These are phyloP conservation scores for Diaperis boleti DNA, from an alignment of 2,888 invertebrate genomes.

Conservation along the genomic window DNA sequence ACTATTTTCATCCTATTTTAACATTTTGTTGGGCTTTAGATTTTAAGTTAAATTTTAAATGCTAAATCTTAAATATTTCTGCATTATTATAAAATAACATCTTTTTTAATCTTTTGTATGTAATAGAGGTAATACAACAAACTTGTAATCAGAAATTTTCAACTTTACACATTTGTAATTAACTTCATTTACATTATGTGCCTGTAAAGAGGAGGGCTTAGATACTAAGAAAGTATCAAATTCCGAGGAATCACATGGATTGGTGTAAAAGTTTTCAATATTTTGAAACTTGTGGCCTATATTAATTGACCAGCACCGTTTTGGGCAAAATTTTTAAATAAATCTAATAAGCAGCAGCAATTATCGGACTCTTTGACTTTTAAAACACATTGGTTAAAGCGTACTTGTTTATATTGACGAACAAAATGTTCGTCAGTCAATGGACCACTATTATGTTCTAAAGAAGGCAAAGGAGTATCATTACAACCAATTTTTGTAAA, in stretches of 20 bases:
- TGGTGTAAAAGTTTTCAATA: not conserved
- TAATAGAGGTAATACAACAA: not conserved
- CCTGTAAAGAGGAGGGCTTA: no score
- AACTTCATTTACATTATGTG: not conserved
- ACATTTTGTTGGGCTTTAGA: no score
- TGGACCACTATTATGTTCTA: not conserved
- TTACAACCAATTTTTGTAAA: not conserved
- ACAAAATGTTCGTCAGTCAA: not conserved
- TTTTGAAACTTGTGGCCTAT: not conserved
- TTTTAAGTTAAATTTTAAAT: no score
- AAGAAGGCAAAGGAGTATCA: no score
- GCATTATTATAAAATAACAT: not conserved
- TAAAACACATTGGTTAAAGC: not conserved
- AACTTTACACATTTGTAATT: not conserved
- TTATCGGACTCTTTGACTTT: not conserved
- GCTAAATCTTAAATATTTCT: no score
- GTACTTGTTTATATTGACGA: not conserved
- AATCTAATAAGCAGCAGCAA: not conserved
- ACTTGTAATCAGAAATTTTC: not conserved
- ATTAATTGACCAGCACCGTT: not conserved
- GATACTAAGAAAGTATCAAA: not conserved
- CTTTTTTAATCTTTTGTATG: not conserved
- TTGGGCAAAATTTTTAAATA: not conserved
- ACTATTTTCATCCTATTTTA: no score
- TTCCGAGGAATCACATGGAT: not conserved